Conservation (phyloP, 2,888 invertebrate genomes). For the Pyrrhosoma nymphula region DNA sequence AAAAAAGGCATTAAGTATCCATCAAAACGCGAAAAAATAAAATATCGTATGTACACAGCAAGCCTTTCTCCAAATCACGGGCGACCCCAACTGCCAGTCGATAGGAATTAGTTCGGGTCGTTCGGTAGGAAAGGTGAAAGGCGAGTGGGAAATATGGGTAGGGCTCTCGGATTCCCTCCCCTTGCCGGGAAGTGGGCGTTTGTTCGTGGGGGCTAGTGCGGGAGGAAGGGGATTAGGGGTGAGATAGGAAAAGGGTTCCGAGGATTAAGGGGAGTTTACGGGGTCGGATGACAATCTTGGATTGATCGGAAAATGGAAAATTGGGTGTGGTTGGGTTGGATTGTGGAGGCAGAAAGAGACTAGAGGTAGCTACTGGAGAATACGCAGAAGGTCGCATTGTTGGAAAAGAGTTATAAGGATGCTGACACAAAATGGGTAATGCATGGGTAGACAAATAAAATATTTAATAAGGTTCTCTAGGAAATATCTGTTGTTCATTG, state of each 20-base stretch:
- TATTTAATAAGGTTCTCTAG: no score
- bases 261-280: not conserved
- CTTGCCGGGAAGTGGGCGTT: not conserved
- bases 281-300: not conserved
- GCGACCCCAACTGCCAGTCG: not conserved
- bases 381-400: no score
- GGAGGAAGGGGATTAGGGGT: not conserved
- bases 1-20: no score
- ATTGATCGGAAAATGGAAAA: not conserved
- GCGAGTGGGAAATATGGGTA: not conserved
- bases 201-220: no score
- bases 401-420: no score
- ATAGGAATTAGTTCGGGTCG: not conserved
- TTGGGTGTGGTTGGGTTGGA: no score
- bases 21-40: not conserved
- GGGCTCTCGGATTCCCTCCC: conserved; percentile 13
- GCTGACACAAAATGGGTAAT: no score
- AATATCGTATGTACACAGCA: not conserved
- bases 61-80: not conserved
- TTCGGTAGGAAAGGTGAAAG: conserved; percentile 18
- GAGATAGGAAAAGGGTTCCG: not conserved
- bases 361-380: no score
- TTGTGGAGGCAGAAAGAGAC: no score
- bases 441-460: no score
- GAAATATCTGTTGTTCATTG: no score